Conservation (phyloP, 2,888 invertebrate genomes). For the Tyria jacobaeae region DNA sequence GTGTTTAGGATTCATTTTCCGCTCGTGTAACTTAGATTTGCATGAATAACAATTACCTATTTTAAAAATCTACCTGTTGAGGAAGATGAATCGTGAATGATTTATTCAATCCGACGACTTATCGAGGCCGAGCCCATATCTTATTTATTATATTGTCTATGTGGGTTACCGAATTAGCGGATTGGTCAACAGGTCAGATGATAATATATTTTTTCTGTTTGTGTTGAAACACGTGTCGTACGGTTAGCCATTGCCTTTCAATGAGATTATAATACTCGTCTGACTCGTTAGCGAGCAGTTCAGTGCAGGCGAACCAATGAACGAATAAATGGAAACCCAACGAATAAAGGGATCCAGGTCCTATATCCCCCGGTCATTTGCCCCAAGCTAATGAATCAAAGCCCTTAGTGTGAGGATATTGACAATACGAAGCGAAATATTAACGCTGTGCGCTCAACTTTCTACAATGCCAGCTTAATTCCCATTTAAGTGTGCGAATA, state of each 20-base stretch:
- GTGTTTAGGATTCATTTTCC: slow-evolving; percentile 80
- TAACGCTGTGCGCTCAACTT: slow-evolving; percentile 66
- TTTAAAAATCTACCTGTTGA: slow-evolving; percentile 81
- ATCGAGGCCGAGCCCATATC: slow-evolving; percentile 71
- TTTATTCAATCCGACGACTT: slow-evolving; percentile 74
- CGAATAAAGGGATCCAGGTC: slow-evolving; percentile 77
- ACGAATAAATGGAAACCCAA: too few species aligned
- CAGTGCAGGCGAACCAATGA: slow-evolving; percentile 75
- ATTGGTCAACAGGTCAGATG: slow-evolving; percentile 59
- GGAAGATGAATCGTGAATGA: slow-evolving; percentile 77
- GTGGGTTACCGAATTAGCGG: slow-evolving; percentile 70
- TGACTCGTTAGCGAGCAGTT: slow-evolving; percentile 81
- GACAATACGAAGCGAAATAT: slow-evolving; percentile 81
- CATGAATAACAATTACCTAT: slow-evolving; percentile 82
- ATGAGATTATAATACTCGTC: slow-evolving; percentile 79
- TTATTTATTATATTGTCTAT: slow-evolving; percentile 70
- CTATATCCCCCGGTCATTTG: slow-evolving; percentile 81
- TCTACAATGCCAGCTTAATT: slow-evolving; percentile 80
- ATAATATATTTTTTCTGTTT: slow-evolving; percentile 60
- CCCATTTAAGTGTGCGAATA: slow-evolving; percentile 79
- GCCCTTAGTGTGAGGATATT: slow-evolving; percentile 75
- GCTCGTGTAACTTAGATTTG: slow-evolving; percentile 82
- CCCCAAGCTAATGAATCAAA: slow-evolving; percentile 83
- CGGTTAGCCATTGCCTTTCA: slow-evolving; percentile 72
- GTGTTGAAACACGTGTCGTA: slow-evolving; percentile 60